Percentiles rank a stretch among this genome's conserved stretches.
Evolutionary conservation across 2,888 invertebrate genomes (phyloP).

Genomic region (Cosmorhoe ocellata): DNA sequence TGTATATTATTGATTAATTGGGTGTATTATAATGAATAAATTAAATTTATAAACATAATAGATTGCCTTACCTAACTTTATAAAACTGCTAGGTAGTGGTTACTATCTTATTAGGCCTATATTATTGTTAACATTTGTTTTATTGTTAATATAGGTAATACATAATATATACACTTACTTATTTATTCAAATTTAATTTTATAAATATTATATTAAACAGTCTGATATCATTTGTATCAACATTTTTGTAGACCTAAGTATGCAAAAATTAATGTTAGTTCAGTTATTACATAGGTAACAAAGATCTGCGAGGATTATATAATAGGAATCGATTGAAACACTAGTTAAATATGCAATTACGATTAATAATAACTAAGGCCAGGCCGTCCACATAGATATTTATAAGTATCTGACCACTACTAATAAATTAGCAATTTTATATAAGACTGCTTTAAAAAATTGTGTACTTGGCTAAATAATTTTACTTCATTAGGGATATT

Average conservation of each 20-base stretch:
- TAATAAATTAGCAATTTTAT: constrained; percentile 47
- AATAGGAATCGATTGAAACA: constrained; percentile 18
- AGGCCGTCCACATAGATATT: constrained; percentile 72
- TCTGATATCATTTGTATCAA: constrained; percentile 1
- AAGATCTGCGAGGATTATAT: constrained; percentile 20
- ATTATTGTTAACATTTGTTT: constrained; percentile 13
- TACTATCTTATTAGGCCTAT: too few relatives aligned
- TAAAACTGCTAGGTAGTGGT: constrained; percentile 4
- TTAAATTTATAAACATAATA: too few relatives aligned
- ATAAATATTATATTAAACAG: constrained; percentile 4
- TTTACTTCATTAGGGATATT: too few relatives aligned
- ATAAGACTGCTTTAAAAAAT: constrained; percentile 66
- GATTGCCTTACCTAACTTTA: not conserved
- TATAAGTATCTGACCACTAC: constrained; percentile 44
- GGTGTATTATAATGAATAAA: too few relatives aligned
- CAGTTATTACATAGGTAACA: not conserved
- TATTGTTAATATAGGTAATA: constrained; percentile 10
- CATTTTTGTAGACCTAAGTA: too few relatives aligned
- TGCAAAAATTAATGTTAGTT: too few relatives aligned
- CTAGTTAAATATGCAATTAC: constrained; percentile 38
- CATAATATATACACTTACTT: constrained; percentile 6
- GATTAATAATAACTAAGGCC: constrained; percentile 52
- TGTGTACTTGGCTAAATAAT: constrained; percentile 33
- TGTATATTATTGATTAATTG: too few relatives aligned
- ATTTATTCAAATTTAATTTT: constrained; percentile 5